Percentiles rank a stretch among this genome's conserved stretches.
Evolutionary conservation across 2,797 vertebrate species (phyloP).

Genomic region (Pipistrellus pygmaeus): DNA sequence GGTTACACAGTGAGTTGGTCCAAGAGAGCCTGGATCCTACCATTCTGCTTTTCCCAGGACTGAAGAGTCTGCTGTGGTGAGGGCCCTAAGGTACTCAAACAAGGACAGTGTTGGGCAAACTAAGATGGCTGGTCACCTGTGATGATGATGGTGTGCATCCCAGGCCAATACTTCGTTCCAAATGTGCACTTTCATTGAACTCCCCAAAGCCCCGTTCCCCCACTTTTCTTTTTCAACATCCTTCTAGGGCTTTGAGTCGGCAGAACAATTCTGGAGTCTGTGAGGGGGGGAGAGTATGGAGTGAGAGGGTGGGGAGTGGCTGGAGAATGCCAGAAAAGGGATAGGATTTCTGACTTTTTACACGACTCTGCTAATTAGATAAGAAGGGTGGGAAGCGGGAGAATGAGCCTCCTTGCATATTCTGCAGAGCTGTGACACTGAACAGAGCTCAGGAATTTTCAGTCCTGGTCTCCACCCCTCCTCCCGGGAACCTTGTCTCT

Average conservation of each 20-base stretch:
- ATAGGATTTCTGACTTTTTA: slow-evolving; percentile 71
- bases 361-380: slow-evolving; percentile 78
- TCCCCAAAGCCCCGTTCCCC: background rate
- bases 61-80: background rate
- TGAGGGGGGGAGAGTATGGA: background rate
- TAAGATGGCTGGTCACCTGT: background rate
- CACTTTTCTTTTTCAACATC: background rate
- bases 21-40: background rate
- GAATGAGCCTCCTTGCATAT: slow-evolving; percentile 50
- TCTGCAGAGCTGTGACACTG: slow-evolving; percentile 62
- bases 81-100: background rate
- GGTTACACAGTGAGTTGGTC: background rate
- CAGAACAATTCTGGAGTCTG: background rate
- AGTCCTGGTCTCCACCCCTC: slow-evolving; percentile 20
- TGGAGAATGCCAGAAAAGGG: slow-evolving; percentile 56
- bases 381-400: background rate
- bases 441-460: slow-evolving; percentile 58
- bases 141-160: background rate
- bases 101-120: background rate
- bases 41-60: background rate
- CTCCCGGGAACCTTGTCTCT: slow-evolving; percentile 15
- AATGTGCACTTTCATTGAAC: background rate
- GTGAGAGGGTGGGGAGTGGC: background rate
- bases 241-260: background rate
- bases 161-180: background rate